Conservation (phyloP, 2,888 invertebrate genomes). For the Aphidius colemani region DNA sequence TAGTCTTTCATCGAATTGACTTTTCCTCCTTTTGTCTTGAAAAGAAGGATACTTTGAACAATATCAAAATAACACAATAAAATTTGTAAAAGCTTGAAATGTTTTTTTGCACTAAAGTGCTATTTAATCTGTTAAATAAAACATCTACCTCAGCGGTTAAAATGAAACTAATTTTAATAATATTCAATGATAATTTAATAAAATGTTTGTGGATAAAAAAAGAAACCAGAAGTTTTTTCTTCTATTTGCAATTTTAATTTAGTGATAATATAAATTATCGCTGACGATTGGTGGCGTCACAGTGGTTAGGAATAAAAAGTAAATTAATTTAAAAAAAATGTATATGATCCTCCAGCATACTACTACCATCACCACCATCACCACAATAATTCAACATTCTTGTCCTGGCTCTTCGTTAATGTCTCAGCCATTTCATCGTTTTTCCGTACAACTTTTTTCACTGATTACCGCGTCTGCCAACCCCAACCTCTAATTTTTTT, state of each 20-base stretch:
- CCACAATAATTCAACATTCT: constrained; percentile 26
- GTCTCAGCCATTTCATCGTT: constrained; percentile 48
- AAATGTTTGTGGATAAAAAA: not conserved
- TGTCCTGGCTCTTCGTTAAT: constrained; percentile 43
- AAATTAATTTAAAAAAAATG: constrained; percentile 19
- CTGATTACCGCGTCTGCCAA: constrained; percentile 37
- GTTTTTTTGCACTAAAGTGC: too few relatives aligned
- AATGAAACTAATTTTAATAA: too few relatives aligned
- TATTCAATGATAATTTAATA: too few relatives aligned
- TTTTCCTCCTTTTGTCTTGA: not conserved
- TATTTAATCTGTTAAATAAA: too few relatives aligned
- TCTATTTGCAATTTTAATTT: not conserved
- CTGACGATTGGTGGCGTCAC: constrained; percentile 20
- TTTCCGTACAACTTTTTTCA: constrained; percentile 32
- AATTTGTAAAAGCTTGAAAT: too few relatives aligned
- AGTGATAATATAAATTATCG: not conserved
- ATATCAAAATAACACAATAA: constrained; percentile 14
- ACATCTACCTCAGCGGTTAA: too few relatives aligned
- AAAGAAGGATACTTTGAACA: constrained; percentile 8
- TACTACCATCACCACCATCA: constrained; percentile 28
- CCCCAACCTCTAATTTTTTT: constrained; percentile 17
- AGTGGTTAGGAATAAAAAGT: constrained; percentile 24
- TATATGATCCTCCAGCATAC: constrained; percentile 8
- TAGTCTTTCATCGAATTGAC: constrained; percentile 18
- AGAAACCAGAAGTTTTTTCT: too few relatives aligned